These are phyloP conservation scores for Papio anubis DNA, from an alignment of 2,113 vertebrate genomes.

Conservation along the genomic window DNA sequence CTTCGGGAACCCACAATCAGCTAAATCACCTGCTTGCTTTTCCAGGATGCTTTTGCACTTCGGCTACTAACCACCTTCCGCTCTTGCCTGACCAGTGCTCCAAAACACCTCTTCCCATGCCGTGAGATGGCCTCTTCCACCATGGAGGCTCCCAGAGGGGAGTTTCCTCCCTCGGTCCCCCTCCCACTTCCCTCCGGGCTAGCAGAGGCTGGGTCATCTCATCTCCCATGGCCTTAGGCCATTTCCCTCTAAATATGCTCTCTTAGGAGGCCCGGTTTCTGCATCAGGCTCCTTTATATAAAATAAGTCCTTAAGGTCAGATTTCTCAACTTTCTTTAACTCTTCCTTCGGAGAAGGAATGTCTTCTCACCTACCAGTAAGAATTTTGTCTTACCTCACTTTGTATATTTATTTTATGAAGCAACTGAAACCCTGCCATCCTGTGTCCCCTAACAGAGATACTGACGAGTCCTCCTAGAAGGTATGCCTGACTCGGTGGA, in stretches of 20 bases:
- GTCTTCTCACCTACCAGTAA: not conserved
- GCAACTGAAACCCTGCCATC: too few relatives aligned
- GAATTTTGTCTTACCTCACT: not conserved
- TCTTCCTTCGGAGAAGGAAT: not conserved
- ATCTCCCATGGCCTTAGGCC: fast-evolving
- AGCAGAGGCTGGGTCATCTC: not conserved
- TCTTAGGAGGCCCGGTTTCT: not conserved
- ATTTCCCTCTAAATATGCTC: not conserved
- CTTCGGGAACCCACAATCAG: not conserved
- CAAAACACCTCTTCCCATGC: not conserved
- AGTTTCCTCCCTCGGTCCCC: not conserved
- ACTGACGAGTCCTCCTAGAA: not conserved
- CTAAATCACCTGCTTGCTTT: not conserved
- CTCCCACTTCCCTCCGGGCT: not conserved
- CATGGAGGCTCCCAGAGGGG: not conserved
- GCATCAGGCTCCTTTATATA: not conserved
- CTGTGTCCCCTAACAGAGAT: not conserved
- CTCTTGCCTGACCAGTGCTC: not conserved
- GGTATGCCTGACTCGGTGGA: not conserved
- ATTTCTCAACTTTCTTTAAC: not conserved
- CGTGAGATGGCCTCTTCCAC: not conserved
- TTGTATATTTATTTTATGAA: not conserved
- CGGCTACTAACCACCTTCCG: not conserved
- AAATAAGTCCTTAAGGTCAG: not conserved
- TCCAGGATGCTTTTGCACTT: not conserved